Percentiles rank a stretch among this genome's conserved stretches.
Conservation (phyloP, 2,113 vertebrate genomes). For the Phoxinus phoxinus region DNA sequence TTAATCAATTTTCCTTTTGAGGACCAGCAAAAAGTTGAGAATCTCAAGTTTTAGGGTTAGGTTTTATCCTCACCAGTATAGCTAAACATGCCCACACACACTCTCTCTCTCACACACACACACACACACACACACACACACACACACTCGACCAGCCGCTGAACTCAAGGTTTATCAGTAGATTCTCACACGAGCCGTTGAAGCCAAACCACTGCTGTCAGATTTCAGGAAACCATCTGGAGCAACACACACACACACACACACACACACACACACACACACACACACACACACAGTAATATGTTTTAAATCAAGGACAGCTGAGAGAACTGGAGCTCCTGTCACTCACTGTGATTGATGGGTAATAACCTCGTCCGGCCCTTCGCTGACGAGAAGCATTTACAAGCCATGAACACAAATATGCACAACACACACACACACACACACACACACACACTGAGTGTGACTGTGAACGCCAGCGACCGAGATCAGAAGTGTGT, state of each 20-base stretch:
- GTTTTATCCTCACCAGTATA: too few species aligned
- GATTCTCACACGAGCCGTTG: too few species aligned
- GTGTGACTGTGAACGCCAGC: background rate
- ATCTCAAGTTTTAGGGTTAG: too few species aligned
- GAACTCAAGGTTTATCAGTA: background rate
- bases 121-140: background rate
- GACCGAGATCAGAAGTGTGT: too few species aligned
- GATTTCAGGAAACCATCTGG: too few species aligned
- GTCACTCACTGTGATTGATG: constrained; percentile 7
- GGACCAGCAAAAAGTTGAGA: too few species aligned
- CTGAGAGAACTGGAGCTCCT: background rate
- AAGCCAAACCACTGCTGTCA: too few species aligned
- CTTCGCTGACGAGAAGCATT: background rate
- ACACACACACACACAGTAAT: background rate
- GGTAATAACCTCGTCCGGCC: background rate
- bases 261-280: background rate
- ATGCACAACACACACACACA: background rate
- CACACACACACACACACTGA: background rate
- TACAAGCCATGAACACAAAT: background rate
- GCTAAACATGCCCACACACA: background rate
- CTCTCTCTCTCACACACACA: too few species aligned
- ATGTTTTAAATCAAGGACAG: background rate
- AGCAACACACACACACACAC: background rate
- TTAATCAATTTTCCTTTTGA: too few species aligned
- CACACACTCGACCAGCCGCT: background rate